These are phyloP conservation scores for Eupelmus urozonus DNA, from an alignment of 2,888 invertebrate species.

Conservation along the genomic window DNA sequence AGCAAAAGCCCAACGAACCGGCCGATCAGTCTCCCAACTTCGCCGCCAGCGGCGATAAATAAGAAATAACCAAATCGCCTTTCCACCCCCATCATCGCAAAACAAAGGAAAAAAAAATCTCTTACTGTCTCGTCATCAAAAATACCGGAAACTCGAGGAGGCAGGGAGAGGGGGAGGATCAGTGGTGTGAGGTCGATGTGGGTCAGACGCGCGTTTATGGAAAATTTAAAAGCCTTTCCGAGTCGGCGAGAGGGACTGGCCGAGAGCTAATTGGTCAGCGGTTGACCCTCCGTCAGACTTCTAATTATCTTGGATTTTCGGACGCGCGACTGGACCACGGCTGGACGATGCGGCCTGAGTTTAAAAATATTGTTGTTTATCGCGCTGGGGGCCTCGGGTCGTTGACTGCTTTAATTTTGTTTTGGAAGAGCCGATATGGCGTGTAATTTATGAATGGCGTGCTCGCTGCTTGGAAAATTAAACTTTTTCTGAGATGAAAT, in stretches of 20 bases:
- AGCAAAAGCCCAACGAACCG: background rate
- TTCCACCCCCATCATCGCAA: background rate
- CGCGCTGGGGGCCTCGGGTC: too few relatives aligned
- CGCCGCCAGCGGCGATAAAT: constrained; percentile 37
- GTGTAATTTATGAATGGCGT: too few relatives aligned
- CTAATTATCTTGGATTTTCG: constrained; percentile 34
- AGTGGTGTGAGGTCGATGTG: constrained; percentile 67
- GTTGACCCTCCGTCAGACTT: constrained; percentile 19
- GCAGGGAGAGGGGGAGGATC: background rate
- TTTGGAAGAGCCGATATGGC: too few relatives aligned
- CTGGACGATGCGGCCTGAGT: background rate
- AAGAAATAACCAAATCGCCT: constrained; percentile 9
- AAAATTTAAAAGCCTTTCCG: constrained; percentile 57
- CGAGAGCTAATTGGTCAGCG: constrained; percentile 45
- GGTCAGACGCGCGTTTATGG: constrained; percentile 63
- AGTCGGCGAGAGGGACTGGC: constrained; percentile 12
- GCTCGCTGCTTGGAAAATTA: too few relatives aligned
- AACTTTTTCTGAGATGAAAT: too few relatives aligned
- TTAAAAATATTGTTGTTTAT: background rate
- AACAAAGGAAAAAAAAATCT: constrained; percentile 15
- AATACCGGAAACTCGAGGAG: too few relatives aligned
- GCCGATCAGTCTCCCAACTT: constrained; percentile 29
- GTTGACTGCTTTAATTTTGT: too few relatives aligned
- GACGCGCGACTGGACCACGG: background rate
- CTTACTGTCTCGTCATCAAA: background rate